phyloP scores from a whole-genome alignment of 1,140 invertebrate genomes.

The Drosophila sechellia region DNA sequence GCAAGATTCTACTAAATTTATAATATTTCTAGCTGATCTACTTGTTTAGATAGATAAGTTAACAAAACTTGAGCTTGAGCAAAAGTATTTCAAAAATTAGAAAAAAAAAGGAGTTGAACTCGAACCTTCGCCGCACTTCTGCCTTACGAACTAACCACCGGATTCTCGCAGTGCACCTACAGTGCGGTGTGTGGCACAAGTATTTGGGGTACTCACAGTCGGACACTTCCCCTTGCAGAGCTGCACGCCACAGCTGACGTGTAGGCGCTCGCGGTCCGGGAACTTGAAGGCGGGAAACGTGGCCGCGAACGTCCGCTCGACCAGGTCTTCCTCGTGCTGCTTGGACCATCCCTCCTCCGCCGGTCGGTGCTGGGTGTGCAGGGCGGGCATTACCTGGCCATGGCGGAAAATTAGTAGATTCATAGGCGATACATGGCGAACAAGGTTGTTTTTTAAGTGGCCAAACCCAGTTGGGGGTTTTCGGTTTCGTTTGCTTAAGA shows the following conservation, averaged over 20 bases:
- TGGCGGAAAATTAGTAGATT: not conserved
- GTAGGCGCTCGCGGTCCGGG: constrained; percentile 90
- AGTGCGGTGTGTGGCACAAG: not conserved
- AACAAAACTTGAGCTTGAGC: too few relatives aligned
- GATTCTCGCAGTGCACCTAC: too few relatives aligned
- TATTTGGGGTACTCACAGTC: constrained; percentile 83
- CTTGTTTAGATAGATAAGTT: too few relatives aligned
- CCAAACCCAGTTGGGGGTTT: not conserved
- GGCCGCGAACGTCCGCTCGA: constrained; percentile 85
- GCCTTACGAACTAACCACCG: too few relatives aligned
- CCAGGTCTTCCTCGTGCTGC: constrained; percentile 79
- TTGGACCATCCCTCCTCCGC: constrained; percentile 84
- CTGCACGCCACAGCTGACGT: constrained; percentile 88
- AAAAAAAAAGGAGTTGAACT: too few relatives aligned
- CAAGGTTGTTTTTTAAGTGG: constrained; percentile 1
- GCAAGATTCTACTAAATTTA: too few relatives aligned
- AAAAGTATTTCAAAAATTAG: too few relatives aligned
- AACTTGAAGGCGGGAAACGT: constrained; percentile 92
- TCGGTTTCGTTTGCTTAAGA: not conserved
- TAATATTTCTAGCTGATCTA: too few relatives aligned
- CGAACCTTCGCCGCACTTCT: too few relatives aligned
- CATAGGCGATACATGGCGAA: not conserved
- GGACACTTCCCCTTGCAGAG: constrained; percentile 89
- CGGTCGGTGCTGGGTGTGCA: constrained; percentile 66
- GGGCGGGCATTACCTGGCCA: constrained; percentile 79